These are phyloP conservation scores for Porites australiensis DNA, from an alignment of 64 coral and sea anemone genomes.

Conservation along the genomic window DNA sequence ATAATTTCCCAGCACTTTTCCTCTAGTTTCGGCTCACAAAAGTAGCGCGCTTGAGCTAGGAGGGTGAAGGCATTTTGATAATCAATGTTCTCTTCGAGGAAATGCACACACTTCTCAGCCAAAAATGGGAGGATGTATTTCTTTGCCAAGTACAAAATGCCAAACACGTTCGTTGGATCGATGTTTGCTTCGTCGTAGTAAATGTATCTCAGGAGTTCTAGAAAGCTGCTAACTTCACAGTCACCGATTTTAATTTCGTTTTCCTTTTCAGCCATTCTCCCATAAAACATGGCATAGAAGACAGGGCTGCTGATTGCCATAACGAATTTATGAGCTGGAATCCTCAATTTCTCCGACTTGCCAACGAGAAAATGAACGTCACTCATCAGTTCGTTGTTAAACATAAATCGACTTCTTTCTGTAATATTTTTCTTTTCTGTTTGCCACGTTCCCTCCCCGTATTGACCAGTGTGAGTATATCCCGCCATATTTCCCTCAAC, in stretches of 20 bases:
- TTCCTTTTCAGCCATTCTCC: conserved; percentile 54
- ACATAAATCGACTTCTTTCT: conserved; percentile 64
- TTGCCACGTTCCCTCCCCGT: conserved; percentile 53
- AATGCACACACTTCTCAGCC: conserved; percentile 79
- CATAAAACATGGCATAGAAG: conserved; percentile 74
- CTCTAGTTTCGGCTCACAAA: conserved; percentile 77
- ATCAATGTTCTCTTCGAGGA: conserved; percentile 82
- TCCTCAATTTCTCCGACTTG: conserved; percentile 37
- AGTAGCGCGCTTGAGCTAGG: conserved; percentile 85
- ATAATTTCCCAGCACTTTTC: conserved; percentile 93
- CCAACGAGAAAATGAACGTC: conserved; percentile 66
- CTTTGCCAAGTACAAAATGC: conserved; percentile 88
- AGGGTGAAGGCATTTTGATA: conserved; percentile 88
- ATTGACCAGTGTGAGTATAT: conserved; percentile 15
- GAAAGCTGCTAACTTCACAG: conserved; percentile 60
- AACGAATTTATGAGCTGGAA: conserved; percentile 65
- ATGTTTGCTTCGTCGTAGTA: conserved; percentile 86
- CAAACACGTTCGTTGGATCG: conserved; percentile 78
- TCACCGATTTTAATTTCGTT: conserved; percentile 52
- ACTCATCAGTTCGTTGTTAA: conserved; percentile 70
- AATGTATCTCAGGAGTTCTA: conserved; percentile 65
- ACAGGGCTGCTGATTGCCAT: conserved; percentile 73
- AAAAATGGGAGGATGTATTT: conserved; percentile 93
- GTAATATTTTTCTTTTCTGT: conserved; percentile 56
- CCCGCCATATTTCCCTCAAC: conserved; percentile 49